These are phyloP conservation scores for Synaphobranchus kaupii DNA, from an alignment of 2,797 vertebrate genomes.

Conservation along the genomic window DNA sequence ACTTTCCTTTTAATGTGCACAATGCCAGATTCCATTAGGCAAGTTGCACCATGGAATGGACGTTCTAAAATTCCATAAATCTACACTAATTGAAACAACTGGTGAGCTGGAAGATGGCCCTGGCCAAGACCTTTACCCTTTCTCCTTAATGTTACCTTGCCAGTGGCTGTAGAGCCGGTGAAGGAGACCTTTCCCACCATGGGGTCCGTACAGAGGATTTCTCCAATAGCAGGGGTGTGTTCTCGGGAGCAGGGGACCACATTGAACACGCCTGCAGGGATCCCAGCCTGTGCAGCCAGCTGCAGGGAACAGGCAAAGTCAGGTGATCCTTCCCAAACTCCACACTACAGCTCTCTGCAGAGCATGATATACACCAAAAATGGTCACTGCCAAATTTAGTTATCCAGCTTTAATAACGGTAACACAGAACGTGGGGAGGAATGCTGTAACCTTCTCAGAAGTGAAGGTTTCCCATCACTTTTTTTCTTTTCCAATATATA, in stretches of 20 bases:
- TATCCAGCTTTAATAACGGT: too few relatives aligned
- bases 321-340: neutral
- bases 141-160: slow-evolving; percentile 77
- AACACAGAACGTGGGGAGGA: too few relatives aligned
- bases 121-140: neutral
- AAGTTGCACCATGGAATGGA: neutral
- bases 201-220: slow-evolving; percentile 87
- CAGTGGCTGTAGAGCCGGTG: slow-evolving; percentile 93
- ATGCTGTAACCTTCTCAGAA: neutral
- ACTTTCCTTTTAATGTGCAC: neutral
- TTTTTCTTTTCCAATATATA: too few relatives aligned
- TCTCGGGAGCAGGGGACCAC: slow-evolving; percentile 89
- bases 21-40: neutral
- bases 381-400: neutral
- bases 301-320: slow-evolving; percentile 51
- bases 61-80: neutral
- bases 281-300: slow-evolving; percentile 89
- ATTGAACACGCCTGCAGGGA: slow-evolving; percentile 89
- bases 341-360: neutral
- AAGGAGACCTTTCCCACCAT: slow-evolving; percentile 93
- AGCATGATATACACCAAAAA: too few relatives aligned
- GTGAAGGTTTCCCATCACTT: too few relatives aligned
- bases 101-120: neutral
- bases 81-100: neutral
- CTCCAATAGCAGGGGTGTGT: slow-evolving; percentile 80